Percentiles rank a stretch among this genome's conserved stretches.
Evolutionary conservation across 2,113 vertebrate species (phyloP).

Genomic region (Tragelaphus imberbis): DNA sequence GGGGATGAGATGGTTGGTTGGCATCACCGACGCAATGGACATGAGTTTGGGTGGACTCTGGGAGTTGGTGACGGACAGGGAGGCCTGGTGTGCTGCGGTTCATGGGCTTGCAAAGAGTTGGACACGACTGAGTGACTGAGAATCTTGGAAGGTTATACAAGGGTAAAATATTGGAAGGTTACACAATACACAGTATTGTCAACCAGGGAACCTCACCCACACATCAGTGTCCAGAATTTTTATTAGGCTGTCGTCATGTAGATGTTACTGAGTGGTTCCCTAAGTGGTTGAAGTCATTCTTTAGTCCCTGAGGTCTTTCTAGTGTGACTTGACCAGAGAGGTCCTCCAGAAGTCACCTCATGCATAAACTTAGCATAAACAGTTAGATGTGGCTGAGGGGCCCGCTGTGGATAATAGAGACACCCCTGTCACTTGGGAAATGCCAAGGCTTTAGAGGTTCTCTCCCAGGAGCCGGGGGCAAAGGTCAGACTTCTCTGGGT

Average conservation of each 20-base stretch:
- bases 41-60: accelerated
- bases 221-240: not conserved
- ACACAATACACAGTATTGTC: not conserved
- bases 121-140: not conserved
- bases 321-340: not conserved
- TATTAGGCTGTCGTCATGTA: not conserved
- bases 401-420: not conserved
- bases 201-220: not conserved
- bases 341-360: not conserved
- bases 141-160: not conserved
- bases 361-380: not conserved
- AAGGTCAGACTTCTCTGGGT: not conserved
- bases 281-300: not conserved
- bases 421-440: not conserved
- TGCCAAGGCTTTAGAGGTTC: not conserved
- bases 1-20: not conserved
- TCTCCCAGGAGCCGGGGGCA: not conserved
- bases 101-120: not conserved
- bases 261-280: not conserved
- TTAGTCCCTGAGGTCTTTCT: not conserved
- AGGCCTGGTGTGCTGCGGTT: not conserved
- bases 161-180: not conserved
- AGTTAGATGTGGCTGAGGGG: not conserved
- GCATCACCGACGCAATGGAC: not conserved
- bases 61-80: not conserved